Conservation (phyloP, 2,113 vertebrate species). For the Paracanthobrama guichenoti region DNA sequence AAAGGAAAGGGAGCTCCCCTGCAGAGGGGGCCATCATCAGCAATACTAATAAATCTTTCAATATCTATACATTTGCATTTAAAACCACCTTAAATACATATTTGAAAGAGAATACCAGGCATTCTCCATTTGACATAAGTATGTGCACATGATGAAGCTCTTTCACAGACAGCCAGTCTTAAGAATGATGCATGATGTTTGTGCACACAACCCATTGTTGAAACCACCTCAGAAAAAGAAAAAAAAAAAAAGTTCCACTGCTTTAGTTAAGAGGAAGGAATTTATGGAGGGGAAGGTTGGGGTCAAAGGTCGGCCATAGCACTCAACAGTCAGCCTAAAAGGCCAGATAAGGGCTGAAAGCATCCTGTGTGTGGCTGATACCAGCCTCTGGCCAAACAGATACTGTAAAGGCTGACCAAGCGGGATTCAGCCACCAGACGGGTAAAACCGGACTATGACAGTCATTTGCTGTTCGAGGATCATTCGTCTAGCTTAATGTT, state of each 20-base stretch:
- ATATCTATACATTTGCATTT: background rate
- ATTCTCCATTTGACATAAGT: background rate
- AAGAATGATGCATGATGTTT: conserved; percentile 40
- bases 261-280: conserved; percentile 69
- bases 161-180: background rate
- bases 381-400: conserved; percentile 73
- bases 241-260: conserved; percentile 64
- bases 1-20: conserved; percentile 17
- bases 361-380: conserved; percentile 80
- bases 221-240: conserved; percentile 52
- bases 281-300: conserved; percentile 69
- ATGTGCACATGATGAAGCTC: conserved; percentile 4
- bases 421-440: conserved; percentile 60
- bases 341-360: conserved; percentile 85
- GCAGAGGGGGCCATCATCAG: conserved; percentile 46
- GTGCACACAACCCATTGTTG: conserved; percentile 50
- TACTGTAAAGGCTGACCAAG: conserved; percentile 74
- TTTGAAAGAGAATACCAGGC: background rate
- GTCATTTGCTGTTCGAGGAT: conserved; percentile 58
- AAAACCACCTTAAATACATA: background rate
- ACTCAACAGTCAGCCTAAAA: conserved; percentile 84
- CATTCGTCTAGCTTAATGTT: conserved; percentile 72
- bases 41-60: conserved; percentile 14
- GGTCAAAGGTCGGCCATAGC: conserved; percentile 85
- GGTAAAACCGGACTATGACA: conserved; percentile 55